These are phyloP conservation scores for Candoia aspera DNA, from an alignment of 2,113 vertebrate species.

Conservation along the genomic window DNA sequence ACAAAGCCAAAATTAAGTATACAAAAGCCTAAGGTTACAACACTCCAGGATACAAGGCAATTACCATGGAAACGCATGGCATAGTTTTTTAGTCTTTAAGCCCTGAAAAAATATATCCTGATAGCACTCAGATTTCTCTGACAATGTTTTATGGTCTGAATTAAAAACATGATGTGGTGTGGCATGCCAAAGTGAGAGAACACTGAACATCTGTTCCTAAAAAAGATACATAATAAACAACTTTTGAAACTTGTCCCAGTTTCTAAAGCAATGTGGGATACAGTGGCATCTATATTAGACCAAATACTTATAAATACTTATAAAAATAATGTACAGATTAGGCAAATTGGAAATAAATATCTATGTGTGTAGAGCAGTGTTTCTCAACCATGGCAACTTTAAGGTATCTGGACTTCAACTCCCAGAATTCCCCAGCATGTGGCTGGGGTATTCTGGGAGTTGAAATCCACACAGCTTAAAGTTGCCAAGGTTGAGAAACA, in stretches of 20 bases:
- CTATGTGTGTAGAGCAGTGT: neutral
- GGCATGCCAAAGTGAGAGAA: neutral
- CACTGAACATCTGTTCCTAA: neutral
- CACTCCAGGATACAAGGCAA: neutral
- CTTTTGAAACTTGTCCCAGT: neutral
- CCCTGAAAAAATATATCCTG: neutral
- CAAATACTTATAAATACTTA: neutral
- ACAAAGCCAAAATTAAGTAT: neutral
- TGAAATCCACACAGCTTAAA: too few relatives aligned
- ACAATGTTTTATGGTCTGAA: neutral
- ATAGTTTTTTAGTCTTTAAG: neutral
- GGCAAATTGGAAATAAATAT: neutral
- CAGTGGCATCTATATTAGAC: neutral
- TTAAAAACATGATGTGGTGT: neutral
- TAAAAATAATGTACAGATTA: neutral
- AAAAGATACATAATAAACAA: neutral
- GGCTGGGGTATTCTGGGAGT: too few relatives aligned
- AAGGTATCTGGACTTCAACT: too few relatives aligned
- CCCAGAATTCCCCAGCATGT: too few relatives aligned
- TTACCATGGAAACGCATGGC: neutral
- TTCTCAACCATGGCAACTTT: too few relatives aligned
- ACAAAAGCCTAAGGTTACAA: neutral
- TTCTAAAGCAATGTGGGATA: neutral
- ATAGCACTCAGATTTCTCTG: neutral
- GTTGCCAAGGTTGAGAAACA: too few relatives aligned